Percentiles rank a stretch among this genome's conserved stretches.
Evolutionary conservation across 2,888 invertebrate species (phyloP).

Genomic region (Parnassius apollo): DNA sequence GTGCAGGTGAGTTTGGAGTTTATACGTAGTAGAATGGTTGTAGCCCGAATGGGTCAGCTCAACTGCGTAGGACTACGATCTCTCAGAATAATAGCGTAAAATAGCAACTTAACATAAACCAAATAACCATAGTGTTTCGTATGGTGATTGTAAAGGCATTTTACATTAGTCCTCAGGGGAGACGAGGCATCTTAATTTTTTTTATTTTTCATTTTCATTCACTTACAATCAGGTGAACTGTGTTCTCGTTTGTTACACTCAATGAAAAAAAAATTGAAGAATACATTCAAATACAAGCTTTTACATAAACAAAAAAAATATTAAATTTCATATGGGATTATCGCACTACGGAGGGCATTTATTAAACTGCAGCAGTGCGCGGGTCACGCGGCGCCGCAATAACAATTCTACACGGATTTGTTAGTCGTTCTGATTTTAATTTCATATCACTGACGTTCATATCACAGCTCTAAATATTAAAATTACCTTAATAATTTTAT

Average conservation of each 20-base stretch:
- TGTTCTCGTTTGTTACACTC: not conserved
- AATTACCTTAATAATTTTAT: not conserved
- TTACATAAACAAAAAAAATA: not conserved
- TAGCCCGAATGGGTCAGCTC: no score
- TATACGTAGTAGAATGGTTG: no score
- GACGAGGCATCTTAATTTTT: no score
- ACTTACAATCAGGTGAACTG: not conserved
- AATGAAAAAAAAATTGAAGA: not conserved
- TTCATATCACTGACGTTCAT: not conserved
- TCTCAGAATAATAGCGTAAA: no score
- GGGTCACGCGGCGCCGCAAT: not conserved
- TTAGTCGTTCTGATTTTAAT: not conserved
- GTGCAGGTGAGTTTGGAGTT: no score
- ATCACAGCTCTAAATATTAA: not conserved
- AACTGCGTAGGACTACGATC: no score
- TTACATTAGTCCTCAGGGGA: no score
- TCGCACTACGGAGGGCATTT: not conserved
- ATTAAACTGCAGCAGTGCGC: not conserved
- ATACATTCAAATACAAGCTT: not conserved
- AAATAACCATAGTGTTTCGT: no score
- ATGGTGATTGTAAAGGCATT: no score
- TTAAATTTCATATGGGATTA: not conserved
- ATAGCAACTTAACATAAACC: no score
- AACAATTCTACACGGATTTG: not conserved
- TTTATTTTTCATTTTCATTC: no score